Conservation (phyloP, 2,797 vertebrate species). For the Emydoidea blandingii region DNA sequence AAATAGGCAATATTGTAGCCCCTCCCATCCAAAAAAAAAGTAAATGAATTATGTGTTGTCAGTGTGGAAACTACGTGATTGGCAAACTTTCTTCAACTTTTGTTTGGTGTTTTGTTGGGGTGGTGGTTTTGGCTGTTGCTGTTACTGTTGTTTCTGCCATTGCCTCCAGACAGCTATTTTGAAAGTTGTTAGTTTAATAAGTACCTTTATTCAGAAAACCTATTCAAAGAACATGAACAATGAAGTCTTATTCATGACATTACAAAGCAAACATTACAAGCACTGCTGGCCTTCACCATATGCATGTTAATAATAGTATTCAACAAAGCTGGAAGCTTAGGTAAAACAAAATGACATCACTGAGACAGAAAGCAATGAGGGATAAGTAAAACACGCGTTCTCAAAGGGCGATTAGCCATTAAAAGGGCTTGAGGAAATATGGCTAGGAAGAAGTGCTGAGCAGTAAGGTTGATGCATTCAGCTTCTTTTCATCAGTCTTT, state of each 20-base stretch:
- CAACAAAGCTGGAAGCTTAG: neutral
- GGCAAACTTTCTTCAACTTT: neutral
- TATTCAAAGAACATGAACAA: slow-evolving; percentile 38
- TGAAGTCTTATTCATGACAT: slow-evolving; percentile 10
- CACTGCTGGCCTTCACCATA: neutral
- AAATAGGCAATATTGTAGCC: neutral
- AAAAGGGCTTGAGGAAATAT: slow-evolving; percentile 47
- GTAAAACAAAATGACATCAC: slow-evolving; percentile 37
- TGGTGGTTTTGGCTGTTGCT: neutral
- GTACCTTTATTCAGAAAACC: slow-evolving; percentile 23
- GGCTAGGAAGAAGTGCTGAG: neutral
- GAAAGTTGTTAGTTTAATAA: slow-evolving; percentile 1
- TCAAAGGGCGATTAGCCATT: slow-evolving; percentile 10
- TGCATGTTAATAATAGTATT: neutral
- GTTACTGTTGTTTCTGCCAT: neutral
- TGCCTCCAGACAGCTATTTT: neutral
- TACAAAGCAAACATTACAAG: slow-evolving; percentile 30
- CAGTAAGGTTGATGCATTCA: neutral
- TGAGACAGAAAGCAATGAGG: neutral
- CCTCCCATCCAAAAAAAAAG: neutral
- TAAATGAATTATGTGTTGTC: slow-evolving; percentile 7
- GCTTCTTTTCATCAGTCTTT: slow-evolving; percentile 27
- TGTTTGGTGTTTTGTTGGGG: neutral
- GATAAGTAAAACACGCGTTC: neutral
- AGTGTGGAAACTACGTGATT: neutral